These are phyloP conservation scores for Protomyctophum bolini DNA, from an alignment of 2,113 vertebrate species.

Conservation along the genomic window DNA sequence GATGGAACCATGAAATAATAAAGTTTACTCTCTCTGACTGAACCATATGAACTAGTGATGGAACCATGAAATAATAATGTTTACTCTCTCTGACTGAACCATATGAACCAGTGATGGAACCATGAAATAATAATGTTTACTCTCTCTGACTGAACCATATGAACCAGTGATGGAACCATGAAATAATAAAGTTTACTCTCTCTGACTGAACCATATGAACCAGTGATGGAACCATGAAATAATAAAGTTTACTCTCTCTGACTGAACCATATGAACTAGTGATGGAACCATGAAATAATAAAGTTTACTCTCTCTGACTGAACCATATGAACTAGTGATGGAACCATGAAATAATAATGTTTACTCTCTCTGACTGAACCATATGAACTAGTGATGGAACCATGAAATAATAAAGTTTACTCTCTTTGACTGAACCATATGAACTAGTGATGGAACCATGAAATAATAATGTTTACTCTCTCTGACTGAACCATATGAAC, in stretches of 20 bases:
- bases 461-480: background rate
- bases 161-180: slow-evolving; percentile 49
- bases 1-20: slow-evolving; percentile 49
- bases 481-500: no score
- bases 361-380: no score
- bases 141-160: no score
- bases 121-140: background rate
- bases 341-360: background rate
- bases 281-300: slow-evolving; percentile 49
- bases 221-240: slow-evolving; percentile 50
- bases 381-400: slow-evolving; percentile 51
- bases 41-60: slow-evolving; percentile 47
- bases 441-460: slow-evolving; percentile 50
- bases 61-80: background rate
- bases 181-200: background rate
- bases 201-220: no score
- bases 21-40: no score
- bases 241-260: no score
- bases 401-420: background rate
- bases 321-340: slow-evolving; percentile 47
- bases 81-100: no score
- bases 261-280: no score
- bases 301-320: no score
- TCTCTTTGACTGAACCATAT: no score
- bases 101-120: slow-evolving; percentile 50